Evolutionary conservation across 2,797 vertebrate genomes (phyloP).

Genomic region (Rhinogobio ventralis): DNA sequence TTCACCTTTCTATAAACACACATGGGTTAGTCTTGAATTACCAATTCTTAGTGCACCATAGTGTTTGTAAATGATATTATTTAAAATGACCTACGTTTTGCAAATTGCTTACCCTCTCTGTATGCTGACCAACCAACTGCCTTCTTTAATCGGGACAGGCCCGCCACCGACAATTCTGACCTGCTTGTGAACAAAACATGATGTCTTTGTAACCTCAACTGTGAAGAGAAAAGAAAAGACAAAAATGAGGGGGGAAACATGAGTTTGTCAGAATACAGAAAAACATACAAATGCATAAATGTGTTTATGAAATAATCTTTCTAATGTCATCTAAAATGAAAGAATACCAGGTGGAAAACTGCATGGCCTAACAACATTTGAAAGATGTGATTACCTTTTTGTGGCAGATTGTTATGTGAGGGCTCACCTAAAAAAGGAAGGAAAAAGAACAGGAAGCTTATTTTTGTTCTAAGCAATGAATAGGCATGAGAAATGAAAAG

Average conservation of each 20-base stretch:
- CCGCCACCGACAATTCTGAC: constrained; percentile 92
- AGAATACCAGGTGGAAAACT: neutral
- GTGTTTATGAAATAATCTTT: neutral
- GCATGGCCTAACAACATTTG: neutral
- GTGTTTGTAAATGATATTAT: neutral
- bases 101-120: constrained; percentile 76
- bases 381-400: constrained; percentile 55
- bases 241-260: neutral
- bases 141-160: constrained; percentile 86
- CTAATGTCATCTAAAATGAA: neutral
- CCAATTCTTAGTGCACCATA: constrained; percentile 1
- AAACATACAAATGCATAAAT: neutral
- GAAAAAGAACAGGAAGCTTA: constrained; percentile 16
- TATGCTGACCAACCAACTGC: constrained; percentile 98
- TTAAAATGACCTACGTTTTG: neutral
- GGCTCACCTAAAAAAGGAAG: constrained; percentile 58
- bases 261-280: neutral
- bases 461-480: constrained; percentile 25
- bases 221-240: neutral
- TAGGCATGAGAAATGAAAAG: constrained; percentile 27
- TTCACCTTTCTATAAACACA: neutral
- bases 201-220: constrained; percentile 59
- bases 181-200: constrained; percentile 78
- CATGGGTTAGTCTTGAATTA: constrained; percentile 1
- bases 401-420: constrained; percentile 53